Base-by-base conservation (phyloP, 2,113 vertebrate genomes). In the Labeo rohita region DNA sequence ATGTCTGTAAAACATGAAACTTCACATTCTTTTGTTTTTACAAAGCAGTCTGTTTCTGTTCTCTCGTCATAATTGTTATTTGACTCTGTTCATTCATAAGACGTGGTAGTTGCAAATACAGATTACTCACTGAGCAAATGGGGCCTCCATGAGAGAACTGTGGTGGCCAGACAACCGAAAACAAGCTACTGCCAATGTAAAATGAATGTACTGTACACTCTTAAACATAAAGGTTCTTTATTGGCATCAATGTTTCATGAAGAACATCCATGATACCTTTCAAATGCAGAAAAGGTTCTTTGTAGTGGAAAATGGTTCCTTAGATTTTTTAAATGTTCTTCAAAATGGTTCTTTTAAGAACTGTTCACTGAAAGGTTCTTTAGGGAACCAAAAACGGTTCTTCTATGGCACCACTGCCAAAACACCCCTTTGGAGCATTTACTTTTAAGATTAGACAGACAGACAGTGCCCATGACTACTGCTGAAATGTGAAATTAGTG, bases 1-100 rank as follows among this genome's bases (percentile, higher is more conserved):
- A n/a, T 72, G 66, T 72, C 66, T 66, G 56, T 72, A 56, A 70
- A 83, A 39, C 23, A 68, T 11, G 23, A 47, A 82, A 68, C 81
- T 56, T 54, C 4, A 39, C 16, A 23, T 8, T 68, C 23, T 81
- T 65, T 82, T 82, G 47, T 70, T 82, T 70, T 70, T 49, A 70
- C 45, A 3, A 56, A 73, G 21, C 50, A 28, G 49, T 72, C 49
- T 56, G 16, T 72, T 56, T 56, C 13, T 49, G 3, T n/a, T n/a
- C 61, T 13, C 28, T 83, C 34, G 21, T 39, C n/a, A 4, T 28
- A 65, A 45, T 3, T 80, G 21, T 65, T n/a, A 28, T 82, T 8
- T 61, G 15, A 21, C 77, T n/a, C 43, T 39, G 23, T 70, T 6
- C 80, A 34, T 80, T 68, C 9, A 39, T 76, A n/a, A 76, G 73